These are phyloP conservation scores for Toxotes jaculatrix DNA, from an alignment of 2,113 vertebrate species.

Conservation along the genomic window DNA sequence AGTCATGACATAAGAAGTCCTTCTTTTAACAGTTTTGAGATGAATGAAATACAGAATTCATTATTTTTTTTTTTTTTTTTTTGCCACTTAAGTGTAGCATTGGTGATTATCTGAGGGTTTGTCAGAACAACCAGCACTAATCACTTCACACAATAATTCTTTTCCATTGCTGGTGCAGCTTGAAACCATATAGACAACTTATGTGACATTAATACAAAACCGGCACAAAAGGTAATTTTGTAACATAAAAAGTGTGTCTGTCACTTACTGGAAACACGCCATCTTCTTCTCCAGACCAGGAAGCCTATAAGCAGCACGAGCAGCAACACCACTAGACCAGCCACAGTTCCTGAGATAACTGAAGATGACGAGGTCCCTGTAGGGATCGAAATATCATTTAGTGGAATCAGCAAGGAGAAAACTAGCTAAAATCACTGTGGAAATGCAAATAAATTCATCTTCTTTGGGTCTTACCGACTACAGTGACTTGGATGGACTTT, in stretches of 20 bases:
- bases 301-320: conserved; percentile 40
- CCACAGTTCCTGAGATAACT: conserved; percentile 40
- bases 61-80: not conserved
- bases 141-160: not conserved
- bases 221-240: not conserved
- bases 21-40: not conserved
- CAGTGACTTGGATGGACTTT: conserved; percentile 60
- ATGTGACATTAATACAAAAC: not conserved
- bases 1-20: not conserved
- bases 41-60: too few relatives aligned
- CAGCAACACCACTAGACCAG: conserved; percentile 56
- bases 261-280: conserved; percentile 52
- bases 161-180: too few relatives aligned
- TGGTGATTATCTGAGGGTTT: not conserved
- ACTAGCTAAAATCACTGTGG: not conserved
- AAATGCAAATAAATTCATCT: not conserved
- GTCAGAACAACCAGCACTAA: not conserved
- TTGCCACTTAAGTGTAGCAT: not conserved
- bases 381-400: not conserved
- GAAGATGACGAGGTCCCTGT: conserved; percentile 53
- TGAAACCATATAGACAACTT: not conserved
- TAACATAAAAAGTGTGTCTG: not conserved
- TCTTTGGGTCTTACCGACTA: conserved; percentile 55
- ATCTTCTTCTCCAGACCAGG: conserved; percentile 68
- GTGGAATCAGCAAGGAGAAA: not conserved